Conservation (phyloP, 2,888 invertebrate species). For the Sphaeridia pumilis region DNA sequence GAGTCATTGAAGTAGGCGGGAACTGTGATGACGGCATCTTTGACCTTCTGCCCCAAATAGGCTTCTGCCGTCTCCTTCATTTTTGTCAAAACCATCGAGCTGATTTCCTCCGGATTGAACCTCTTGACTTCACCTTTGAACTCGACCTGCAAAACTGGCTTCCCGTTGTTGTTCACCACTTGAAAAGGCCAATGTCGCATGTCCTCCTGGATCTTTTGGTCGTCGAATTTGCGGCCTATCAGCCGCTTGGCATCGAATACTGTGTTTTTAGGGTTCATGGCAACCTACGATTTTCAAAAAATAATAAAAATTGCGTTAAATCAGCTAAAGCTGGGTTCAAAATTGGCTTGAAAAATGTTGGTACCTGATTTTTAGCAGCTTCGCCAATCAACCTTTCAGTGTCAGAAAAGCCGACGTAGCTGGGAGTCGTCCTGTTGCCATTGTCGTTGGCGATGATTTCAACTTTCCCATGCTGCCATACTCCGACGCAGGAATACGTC, state of each 20-base stretch:
- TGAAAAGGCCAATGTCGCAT: slow-evolving; percentile 92
- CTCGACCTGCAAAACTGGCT: slow-evolving; percentile 26
- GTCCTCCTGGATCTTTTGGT: slow-evolving; percentile 75
- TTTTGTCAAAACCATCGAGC: slow-evolving; percentile 60
- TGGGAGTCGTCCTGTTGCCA: slow-evolving; percentile 69
- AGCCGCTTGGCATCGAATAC: slow-evolving; percentile 44
- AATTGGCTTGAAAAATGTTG: not conserved
- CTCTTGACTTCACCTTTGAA: slow-evolving; percentile 52
- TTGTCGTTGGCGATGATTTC: slow-evolving; percentile 75
- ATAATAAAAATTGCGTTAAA: slow-evolving; percentile 39
- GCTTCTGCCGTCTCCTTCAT: slow-evolving; percentile 89
- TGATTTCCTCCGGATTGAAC: slow-evolving; percentile 52
- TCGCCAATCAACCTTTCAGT: slow-evolving; percentile 72
- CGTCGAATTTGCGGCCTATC: slow-evolving; percentile 81
- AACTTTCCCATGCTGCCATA: slow-evolving; percentile 69
- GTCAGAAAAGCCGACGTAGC: slow-evolving; percentile 76
- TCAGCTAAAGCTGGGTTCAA: not conserved
- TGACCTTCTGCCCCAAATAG: slow-evolving; percentile 67
- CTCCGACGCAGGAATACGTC: slow-evolving; percentile 73
- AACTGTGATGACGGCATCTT: slow-evolving; percentile 64
- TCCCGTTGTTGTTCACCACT: slow-evolving; percentile 45
- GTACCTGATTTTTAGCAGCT: slow-evolving; percentile 73
- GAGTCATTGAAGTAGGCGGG: slow-evolving; percentile 64
- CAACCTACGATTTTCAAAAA: slow-evolving; percentile 57
- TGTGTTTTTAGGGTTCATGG: slow-evolving; percentile 58